Percentiles rank a stretch among this genome's conserved stretches.
These are phyloP conservation scores for Halichoerus grypus DNA, from an alignment of 2,113 vertebrate genomes.

Conservation along the genomic window DNA sequence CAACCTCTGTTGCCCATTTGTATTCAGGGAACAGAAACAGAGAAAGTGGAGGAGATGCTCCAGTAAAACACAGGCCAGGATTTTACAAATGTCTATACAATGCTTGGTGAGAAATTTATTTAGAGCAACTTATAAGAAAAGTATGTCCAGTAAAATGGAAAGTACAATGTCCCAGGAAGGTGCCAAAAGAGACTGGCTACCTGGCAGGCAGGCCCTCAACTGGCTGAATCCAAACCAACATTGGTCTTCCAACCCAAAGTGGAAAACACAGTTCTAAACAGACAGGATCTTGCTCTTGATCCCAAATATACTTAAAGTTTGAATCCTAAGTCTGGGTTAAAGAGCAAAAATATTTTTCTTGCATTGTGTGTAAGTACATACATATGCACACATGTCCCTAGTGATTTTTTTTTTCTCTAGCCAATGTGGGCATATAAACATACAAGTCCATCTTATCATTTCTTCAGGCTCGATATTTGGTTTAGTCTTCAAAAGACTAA, in stretches of 20 bases:
- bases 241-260: not conserved
- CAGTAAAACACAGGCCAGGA: not conserved
- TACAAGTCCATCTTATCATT: slow-evolving; percentile 13
- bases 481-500: slow-evolving; percentile 30
- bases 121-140: not conserved
- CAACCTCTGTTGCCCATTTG: not conserved
- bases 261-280: not conserved
- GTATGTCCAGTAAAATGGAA: not conserved
- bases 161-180: slow-evolving; percentile 2
- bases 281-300: not conserved
- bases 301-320: not conserved
- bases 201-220: not conserved
- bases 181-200: not conserved
- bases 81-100: not conserved
- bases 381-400: not conserved
- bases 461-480: slow-evolving; percentile 37
- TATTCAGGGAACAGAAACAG: not conserved
- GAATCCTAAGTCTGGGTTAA: slow-evolving; percentile 42
- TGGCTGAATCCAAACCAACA: not conserved
- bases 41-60: not conserved
- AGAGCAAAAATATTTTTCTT: slow-evolving; percentile 25
- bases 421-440: not conserved
- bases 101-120: not conserved
- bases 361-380: not conserved
- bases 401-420: not conserved